phyloP scores from a whole-genome alignment of 92 coral and sea anemone species.

The Pocillopora meandrina region DNA sequence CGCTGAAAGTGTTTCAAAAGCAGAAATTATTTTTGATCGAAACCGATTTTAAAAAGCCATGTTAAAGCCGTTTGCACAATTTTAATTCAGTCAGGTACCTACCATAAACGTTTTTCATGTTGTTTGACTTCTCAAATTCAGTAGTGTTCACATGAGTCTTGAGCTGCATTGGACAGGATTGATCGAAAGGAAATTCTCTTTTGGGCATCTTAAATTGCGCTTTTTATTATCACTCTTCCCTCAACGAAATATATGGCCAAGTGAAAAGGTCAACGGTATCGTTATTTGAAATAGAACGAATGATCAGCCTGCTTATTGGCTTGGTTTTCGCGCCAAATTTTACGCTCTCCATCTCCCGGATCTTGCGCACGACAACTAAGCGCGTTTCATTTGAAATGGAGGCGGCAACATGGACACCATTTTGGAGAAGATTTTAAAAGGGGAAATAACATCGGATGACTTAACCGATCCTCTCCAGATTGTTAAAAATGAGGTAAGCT shows the following conservation, averaged over 20 bases:
- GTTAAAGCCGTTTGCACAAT: background rate
- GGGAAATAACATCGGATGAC: constrained; percentile 58
- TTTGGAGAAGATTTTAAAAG: constrained; percentile 70
- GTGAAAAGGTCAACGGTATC: background rate
- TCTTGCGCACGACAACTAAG: constrained; percentile 51
- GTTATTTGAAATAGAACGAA: background rate
- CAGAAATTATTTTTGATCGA: background rate
- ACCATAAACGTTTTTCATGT: constrained; percentile 84
- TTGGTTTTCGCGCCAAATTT: constrained; percentile 77
- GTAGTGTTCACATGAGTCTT: constrained; percentile 82
- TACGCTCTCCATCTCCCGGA: constrained; percentile 5
- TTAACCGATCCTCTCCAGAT: constrained; percentile 15
- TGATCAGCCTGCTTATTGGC: constrained; percentile 59
- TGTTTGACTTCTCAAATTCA: constrained; percentile 72
- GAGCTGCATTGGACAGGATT: constrained; percentile 73
- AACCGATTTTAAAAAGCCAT: background rate
- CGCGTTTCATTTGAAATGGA: constrained; percentile 75
- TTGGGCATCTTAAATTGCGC: constrained; percentile 72
- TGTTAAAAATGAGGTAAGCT: constrained; percentile 15
- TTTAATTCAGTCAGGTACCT: background rate
- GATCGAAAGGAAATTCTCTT: constrained; percentile 81
- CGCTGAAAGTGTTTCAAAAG: constrained; percentile 46
- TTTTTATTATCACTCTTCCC: background rate
- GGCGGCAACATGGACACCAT: constrained; percentile 67
- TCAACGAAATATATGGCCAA: background rate